Conservation (phyloP, 2,113 vertebrate species). For the Antidorcas marsupialis region DNA sequence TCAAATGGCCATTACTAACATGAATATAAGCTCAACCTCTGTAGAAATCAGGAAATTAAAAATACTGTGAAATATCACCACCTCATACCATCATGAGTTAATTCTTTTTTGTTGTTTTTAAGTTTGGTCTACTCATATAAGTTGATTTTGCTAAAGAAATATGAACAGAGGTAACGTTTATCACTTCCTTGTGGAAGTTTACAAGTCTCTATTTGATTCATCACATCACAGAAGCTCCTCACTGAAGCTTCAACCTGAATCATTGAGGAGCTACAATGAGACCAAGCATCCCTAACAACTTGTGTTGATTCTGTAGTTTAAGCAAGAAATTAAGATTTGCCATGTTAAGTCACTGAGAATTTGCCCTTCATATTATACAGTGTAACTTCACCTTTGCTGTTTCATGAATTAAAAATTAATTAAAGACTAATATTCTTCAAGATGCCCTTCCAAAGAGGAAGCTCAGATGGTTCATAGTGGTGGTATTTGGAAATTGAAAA, state of each 20-base stretch:
- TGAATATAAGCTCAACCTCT: background rate
- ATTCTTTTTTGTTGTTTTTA: background rate
- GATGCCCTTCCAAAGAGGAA: background rate
- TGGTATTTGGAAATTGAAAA: background rate
- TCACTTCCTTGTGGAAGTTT: background rate
- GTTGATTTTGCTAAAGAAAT: background rate
- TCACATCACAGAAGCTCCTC: background rate
- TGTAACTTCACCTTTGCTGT: background rate
- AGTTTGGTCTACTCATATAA: background rate
- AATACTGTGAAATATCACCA: background rate
- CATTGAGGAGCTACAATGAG: background rate
- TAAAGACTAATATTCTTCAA: background rate
- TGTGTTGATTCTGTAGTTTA: background rate
- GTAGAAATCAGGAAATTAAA: background rate
- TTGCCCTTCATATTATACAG: too few relatives aligned
- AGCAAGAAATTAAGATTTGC: background rate
- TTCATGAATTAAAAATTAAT: background rate
- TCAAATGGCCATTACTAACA: background rate
- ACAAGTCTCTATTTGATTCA: background rate
- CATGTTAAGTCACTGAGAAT: background rate
- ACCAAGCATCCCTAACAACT: background rate
- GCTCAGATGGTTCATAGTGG: background rate
- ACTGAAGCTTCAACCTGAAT: background rate
- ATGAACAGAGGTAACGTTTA: too few relatives aligned
- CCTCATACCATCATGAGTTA: background rate